Percentiles rank a stretch among this genome's conserved stretches.
Conservation (phyloP, 1,140 invertebrate genomes). For the Lamellibrachia luymesi region DNA sequence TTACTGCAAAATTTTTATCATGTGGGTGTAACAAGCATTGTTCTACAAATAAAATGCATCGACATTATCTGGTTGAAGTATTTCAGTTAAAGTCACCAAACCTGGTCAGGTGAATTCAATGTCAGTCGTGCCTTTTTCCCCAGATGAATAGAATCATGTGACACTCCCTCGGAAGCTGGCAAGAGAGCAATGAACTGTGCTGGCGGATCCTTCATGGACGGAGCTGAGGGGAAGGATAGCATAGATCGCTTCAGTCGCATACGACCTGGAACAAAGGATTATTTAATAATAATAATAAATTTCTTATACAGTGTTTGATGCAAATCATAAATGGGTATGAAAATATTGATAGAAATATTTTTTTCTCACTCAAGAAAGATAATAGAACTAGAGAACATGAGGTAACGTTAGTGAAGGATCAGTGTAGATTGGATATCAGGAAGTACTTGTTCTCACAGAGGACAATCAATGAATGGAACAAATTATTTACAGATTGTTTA, state of each 20-base stretch:
- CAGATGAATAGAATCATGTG: constrained; percentile 34
- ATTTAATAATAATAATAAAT: background rate
- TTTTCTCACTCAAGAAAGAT: too few relatives aligned
- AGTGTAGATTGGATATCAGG: too few relatives aligned
- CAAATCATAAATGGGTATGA: background rate
- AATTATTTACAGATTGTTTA: too few relatives aligned
- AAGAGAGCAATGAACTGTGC: constrained; percentile 37
- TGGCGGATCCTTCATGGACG: constrained; percentile 29
- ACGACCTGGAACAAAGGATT: constrained; percentile 14
- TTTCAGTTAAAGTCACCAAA: background rate
- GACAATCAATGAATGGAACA: too few relatives aligned
- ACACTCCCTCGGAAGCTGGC: constrained; percentile 24
- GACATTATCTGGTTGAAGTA: too few relatives aligned
- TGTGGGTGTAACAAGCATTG: background rate
- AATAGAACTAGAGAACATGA: too few relatives aligned
- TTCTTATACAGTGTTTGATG: background rate
- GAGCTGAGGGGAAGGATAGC: constrained; percentile 47
- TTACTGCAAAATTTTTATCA: background rate
- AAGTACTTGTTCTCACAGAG: too few relatives aligned
- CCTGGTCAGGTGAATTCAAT: constrained; percentile 30
- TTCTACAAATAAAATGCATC: background rate
- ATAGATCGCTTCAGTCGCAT: constrained; percentile 44
- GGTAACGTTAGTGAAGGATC: too few relatives aligned
- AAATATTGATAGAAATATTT: too few relatives aligned
- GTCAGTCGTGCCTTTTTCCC: constrained; percentile 34